Percentiles rank a stretch among this genome's conserved stretches.
Evolutionary conservation across 2,797 vertebrate species (phyloP).

Genomic region (Leptoclinus maculatus): DNA sequence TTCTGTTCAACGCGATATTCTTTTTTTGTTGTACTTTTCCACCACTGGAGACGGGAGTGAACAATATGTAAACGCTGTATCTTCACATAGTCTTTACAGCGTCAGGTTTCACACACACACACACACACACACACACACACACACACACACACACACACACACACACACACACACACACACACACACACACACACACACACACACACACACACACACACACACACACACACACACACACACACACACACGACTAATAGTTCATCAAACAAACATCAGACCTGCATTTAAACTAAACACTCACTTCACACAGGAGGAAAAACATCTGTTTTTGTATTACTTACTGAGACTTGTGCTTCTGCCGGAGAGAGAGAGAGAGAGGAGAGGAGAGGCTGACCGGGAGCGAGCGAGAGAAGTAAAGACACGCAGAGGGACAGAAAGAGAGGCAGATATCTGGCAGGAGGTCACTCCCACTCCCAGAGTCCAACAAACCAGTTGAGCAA

Average conservation of each 20-base stretch:
- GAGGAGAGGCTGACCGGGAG: neutral
- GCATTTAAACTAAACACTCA: neutral
- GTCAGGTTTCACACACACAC: conserved; percentile 20
- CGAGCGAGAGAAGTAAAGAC: neutral
- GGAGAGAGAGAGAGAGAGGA: neutral
- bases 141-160: conserved; percentile 7
- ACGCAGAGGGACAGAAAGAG: neutral
- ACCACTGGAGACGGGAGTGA: neutral
- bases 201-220: conserved; percentile 2
- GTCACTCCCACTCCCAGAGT: conserved; percentile 21
- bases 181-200: conserved; percentile 1
- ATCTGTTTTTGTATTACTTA: conserved; percentile 20
- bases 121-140: neutral
- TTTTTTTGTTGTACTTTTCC: neutral
- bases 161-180: neutral
- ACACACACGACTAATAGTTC: neutral
- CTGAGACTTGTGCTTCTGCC: neutral
- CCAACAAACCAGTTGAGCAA: conserved; percentile 5
- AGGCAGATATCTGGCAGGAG: neutral
- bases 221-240: conserved; percentile 1
- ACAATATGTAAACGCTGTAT: neutral
- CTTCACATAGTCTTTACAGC: neutral
- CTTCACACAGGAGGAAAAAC: accelerated
- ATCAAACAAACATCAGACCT: neutral
- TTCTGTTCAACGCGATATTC: neutral